Evolutionary conservation across 2,888 invertebrate species (phyloP).

Genomic region (Seira musarum): DNA sequence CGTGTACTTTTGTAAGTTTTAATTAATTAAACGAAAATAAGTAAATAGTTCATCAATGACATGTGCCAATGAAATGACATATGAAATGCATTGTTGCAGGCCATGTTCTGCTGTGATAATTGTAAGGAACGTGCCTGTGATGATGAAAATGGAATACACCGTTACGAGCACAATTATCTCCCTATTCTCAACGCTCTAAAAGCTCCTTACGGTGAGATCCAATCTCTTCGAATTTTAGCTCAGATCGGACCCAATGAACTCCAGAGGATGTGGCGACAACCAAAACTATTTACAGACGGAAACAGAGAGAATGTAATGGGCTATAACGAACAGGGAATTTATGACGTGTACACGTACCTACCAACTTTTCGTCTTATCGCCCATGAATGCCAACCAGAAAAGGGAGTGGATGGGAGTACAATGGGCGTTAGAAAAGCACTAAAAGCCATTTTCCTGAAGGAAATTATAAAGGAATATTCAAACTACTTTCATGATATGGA

Average conservation of each 20-base stretch:
- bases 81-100: constrained; percentile 50
- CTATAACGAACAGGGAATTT: constrained; percentile 40
- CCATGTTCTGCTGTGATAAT: constrained; percentile 59
- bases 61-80: background rate
- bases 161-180: constrained; percentile 61
- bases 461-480: constrained; percentile 51
- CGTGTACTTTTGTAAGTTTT: constrained; percentile 66
- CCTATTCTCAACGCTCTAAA: constrained; percentile 51
- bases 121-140: constrained; percentile 43
- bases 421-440: constrained; percentile 5
- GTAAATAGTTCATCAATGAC: background rate
- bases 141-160: constrained; percentile 38
- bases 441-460: constrained; percentile 56
- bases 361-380: constrained; percentile 60
- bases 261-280: constrained; percentile 22
- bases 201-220: constrained; percentile 48
- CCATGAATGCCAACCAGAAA: constrained; percentile 14
- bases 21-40: background rate
- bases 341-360: constrained; percentile 44
- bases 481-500: constrained; percentile 37
- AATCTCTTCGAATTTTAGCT: constrained; percentile 59
- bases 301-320: constrained; percentile 7
- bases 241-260: constrained; percentile 45
- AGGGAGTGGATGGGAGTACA: background rate
- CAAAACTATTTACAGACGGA: background rate